Evolutionary conservation across 30 jellyfish, hydroid and myxozoan genomes (phyloP), one percentile per base, ranked within the genome.

Genomic region (Mastigias papua): DNA sequence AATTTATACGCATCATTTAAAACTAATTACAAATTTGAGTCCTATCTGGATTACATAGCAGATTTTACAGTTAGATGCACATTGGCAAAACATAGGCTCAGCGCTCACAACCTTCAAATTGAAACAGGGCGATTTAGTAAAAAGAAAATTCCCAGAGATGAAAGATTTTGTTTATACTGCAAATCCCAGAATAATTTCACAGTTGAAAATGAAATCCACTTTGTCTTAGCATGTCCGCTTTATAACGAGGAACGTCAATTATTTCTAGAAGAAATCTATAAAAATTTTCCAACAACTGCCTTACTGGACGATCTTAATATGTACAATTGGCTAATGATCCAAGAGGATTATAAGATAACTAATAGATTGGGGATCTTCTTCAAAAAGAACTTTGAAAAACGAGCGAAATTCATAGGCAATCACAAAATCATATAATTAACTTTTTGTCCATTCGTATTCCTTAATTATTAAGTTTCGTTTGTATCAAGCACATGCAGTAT

Each of bases 101-200:
- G 73, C 21, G 86, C 86, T 30, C 86, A 33, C 20, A 74, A 74
- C 42, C 72, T 74, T 23, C 86, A 77, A 58, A 77, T 77, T 77
- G 88, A 77, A 51, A 1, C 79, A 21, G 88, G 88, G 61, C 63
- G 88, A 16, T 77, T 51, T 29, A 51, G 77, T 77, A 61, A 77
- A 51, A 77, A 50, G 54, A 77, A 77, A 77, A 77, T 75, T 54
- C 88, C 79, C 23, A 77, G 88, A 77, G 88, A 77, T n/a, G 80
- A 51, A 77, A 49, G 77, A 48, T 77, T 77, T 77, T 77, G 88
- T 33, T 51, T 34, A 34, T 77, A 77, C 30, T 77, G 88, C 29
- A 51, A 77, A 27, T 25, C 88, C 57, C 2, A 21, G 46, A 50
- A 61, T 77, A 31, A 34, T 75, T 11, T 75, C 27, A 28, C 32